phyloP scores from a whole-genome alignment of 2,797 vertebrate species.

The Falco rusticolus region DNA sequence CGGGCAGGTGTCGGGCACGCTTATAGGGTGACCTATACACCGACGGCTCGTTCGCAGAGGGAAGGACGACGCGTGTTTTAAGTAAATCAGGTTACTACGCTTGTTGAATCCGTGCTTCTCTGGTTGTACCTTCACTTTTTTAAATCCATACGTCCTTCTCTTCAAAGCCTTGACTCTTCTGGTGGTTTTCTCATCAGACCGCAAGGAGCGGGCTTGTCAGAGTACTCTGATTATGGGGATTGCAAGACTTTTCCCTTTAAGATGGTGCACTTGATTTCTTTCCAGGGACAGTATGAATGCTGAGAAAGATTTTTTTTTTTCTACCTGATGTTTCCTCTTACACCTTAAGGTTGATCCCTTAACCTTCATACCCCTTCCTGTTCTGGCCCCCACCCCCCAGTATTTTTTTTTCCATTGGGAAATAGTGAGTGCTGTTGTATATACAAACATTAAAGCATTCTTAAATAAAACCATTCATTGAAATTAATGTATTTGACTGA shows the following conservation, averaged over 20 bases:
- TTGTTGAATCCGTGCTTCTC: neutral
- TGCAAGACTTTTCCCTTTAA: neutral
- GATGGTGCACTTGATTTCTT: neutral
- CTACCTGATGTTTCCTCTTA: neutral
- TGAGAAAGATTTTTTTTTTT: neutral
- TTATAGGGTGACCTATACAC: rapidly evolving
- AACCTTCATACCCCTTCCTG: neutral
- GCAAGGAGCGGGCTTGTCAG: neutral
- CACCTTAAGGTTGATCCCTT: neutral
- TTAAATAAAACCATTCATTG: neutral
- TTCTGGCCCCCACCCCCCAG: rapidly evolving
- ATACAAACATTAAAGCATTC: neutral
- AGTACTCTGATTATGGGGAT: neutral
- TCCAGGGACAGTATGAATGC: neutral
- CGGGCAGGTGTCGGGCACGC: rapidly evolving
- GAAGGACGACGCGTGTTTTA: rapidly evolving
- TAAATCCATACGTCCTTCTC: rapidly evolving
- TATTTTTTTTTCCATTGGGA: neutral
- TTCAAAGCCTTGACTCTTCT: neutral
- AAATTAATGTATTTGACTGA: neutral
- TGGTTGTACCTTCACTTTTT: neutral
- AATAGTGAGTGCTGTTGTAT: neutral
- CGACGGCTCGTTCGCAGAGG: rapidly evolving
- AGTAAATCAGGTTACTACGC: rapidly evolving
- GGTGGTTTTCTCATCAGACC: neutral